Evolutionary conservation across 2,113 vertebrate genomes (phyloP), one percentile per base, ranked within the genome.

Genomic region (Melozone crissalis): DNA sequence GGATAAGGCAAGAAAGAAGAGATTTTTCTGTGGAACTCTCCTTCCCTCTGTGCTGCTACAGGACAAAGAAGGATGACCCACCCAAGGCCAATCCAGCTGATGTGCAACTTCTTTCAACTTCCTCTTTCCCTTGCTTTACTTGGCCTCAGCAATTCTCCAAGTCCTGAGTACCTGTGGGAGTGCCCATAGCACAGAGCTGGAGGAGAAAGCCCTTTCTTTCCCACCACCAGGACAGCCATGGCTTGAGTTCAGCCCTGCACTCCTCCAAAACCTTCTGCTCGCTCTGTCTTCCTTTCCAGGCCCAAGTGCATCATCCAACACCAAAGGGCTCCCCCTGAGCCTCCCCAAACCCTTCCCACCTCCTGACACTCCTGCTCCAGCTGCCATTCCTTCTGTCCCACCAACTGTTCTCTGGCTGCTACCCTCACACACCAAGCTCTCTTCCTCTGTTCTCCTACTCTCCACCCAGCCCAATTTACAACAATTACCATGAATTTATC

Each of bases 211-310:
- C 27, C 31, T 33, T 89, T 46, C 75, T 74, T 72, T 84, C 31
- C 62, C n/a, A 57, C 5, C 66, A 74, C 20, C 46, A 86, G 46
- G 59, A 52, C 30, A 73, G 76, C 7, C 0, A 0, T 8, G 26
- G 51, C 18, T 57, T 62, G 47, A 89, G 30, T 21, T 51, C 57
- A 63, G 67, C 27, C 18, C 37, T 4, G 1, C 0, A 0, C 35
- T 57, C 78, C 68, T 59, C 58, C 31, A 65, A 87, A 82, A 26
- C 20, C 13, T 26, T 73, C 58, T 31, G 19, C n/a, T 61, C 0
- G 0, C 23, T 87, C 43, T 1, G 0, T 35, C n/a, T 69, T 47
- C 43, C 75, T 28, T 61, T 52, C 57, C 63, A 71, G 19, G 30
- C 23, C 19, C 43, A 87, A 43, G 21, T 0, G 0, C 26, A 27